Conservation (phyloP, 2,113 vertebrate species). For the Chaetorhynchus papuensis region DNA sequence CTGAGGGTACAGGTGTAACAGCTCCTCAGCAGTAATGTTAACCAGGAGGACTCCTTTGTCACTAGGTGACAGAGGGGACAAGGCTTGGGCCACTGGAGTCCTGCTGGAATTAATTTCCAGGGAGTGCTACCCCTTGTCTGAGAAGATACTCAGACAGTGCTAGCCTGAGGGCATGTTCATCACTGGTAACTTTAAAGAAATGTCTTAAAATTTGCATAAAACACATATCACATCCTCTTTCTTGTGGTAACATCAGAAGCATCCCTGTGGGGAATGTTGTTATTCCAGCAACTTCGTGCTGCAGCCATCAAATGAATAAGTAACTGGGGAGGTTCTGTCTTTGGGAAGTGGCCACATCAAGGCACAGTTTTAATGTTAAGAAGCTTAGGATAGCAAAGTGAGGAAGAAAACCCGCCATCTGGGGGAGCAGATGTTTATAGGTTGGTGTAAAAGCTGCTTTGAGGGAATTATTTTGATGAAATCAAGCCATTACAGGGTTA, state of each 20-base stretch:
- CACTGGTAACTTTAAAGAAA: not conserved
- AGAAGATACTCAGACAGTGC: not conserved
- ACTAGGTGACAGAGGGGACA: not conserved
- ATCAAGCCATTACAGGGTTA: conserved; percentile 27
- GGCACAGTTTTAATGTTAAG: not conserved
- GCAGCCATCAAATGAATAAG: not conserved
- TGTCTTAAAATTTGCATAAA: not conserved
- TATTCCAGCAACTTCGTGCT: not conserved
- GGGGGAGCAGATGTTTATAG: conserved; percentile 53
- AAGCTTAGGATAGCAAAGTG: conserved; percentile 11
- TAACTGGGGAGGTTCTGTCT: not conserved
- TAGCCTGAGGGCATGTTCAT: not conserved
- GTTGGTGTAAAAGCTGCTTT: conserved; percentile 34
- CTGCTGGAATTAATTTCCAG: not conserved
- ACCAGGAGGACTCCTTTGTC: not conserved
- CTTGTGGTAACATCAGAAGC: not conserved
- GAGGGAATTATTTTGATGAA: conserved; percentile 47
- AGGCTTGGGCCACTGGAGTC: not conserved
- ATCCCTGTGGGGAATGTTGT: not conserved
- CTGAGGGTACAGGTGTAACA: not conserved
- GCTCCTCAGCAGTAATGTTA: not conserved
- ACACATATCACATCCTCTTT: not conserved
- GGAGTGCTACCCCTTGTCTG: not conserved
- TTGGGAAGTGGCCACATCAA: not conserved
- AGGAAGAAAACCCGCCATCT: conserved; percentile 29